phyloP scores from a whole-genome alignment of 2,113 vertebrate species.

The Ammodytes dubius region DNA sequence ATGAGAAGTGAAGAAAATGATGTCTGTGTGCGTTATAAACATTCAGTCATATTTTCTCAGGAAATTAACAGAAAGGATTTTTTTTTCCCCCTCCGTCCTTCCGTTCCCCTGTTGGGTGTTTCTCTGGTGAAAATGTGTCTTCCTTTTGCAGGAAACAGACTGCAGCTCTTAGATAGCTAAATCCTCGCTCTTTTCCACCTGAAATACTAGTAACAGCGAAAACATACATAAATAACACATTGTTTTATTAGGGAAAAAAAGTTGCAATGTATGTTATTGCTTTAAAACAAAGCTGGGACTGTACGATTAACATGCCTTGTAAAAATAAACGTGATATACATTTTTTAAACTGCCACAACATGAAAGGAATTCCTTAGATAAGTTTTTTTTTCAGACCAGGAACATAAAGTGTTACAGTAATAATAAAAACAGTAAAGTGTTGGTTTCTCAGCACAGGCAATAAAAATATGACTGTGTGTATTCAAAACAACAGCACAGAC shows the following conservation, averaged over 20 bases:
- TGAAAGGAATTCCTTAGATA: neutral
- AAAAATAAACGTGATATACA: neutral
- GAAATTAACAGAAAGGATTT: constrained; percentile 40
- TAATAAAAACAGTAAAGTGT: neutral
- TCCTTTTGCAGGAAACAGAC: constrained; percentile 71
- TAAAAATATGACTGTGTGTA: constrained; percentile 1
- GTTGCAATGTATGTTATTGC: neutral
- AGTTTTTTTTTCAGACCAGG: neutral
- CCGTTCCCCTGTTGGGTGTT: constrained; percentile 44
- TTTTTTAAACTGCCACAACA: neutral
- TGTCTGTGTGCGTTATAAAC: neutral
- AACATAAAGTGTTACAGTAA: neutral
- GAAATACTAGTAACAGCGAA: constrained; percentile 25
- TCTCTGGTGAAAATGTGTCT: constrained; percentile 51
- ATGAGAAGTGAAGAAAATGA: neutral
- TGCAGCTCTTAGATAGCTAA: neutral
- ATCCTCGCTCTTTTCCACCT: constrained; percentile 19
- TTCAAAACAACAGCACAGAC: constrained; percentile 44
- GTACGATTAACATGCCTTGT: neutral
- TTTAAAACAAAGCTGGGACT: neutral
- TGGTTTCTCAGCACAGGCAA: neutral
- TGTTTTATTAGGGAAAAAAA: neutral
- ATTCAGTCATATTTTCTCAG: constrained; percentile 33
- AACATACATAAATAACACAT: neutral
- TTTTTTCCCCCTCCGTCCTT: constrained; percentile 4